A percentile compares a stretch with the other conserved stretches of the same genome.
Conservation (phyloP, 2,888 invertebrate species). For the Coleophora flavipennella region DNA sequence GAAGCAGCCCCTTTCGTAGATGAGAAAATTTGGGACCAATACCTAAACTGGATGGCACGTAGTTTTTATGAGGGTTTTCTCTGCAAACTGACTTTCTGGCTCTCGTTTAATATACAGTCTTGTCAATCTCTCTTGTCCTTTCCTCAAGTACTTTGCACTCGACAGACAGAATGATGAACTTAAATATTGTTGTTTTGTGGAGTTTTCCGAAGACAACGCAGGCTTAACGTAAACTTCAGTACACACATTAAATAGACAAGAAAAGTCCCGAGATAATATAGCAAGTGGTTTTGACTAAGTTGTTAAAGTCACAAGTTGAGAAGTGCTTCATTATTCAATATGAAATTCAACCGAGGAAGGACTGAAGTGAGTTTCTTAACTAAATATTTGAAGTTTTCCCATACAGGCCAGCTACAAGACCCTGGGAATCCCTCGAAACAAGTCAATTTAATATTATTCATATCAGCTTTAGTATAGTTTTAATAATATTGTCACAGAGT, state of each 20-base stretch:
- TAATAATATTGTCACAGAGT: too few species aligned
- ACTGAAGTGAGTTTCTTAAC: slow-evolving; percentile 59
- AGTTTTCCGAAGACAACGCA: neutral
- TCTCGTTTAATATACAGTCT: too few species aligned
- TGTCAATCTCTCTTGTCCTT: too few species aligned
- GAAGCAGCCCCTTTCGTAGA: slow-evolving; percentile 4
- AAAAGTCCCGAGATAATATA: slow-evolving; percentile 37
- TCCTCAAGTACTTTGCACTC: too few species aligned
- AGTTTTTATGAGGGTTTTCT: neutral
- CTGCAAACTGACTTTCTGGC: too few species aligned
- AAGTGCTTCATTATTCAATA: slow-evolving; percentile 70
- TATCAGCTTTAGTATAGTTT: too few species aligned
- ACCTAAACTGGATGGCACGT: slow-evolving; percentile 1
- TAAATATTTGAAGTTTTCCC: slow-evolving; percentile 66
- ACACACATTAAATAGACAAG: slow-evolving; percentile 11
- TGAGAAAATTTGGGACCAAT: slow-evolving; percentile 6
- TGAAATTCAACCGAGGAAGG: slow-evolving; percentile 61
- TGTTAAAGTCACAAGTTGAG: slow-evolving; percentile 59
- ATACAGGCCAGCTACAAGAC: slow-evolving; percentile 24
- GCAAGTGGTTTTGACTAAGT: slow-evolving; percentile 55
- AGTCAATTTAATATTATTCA: too few species aligned
- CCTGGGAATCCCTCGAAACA: neutral
- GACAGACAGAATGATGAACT: too few species aligned
- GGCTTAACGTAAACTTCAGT: neutral
- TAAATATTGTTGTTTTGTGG: too few species aligned